Conservation (phyloP, 2,797 vertebrate species). For the Anguilla obscura region DNA sequence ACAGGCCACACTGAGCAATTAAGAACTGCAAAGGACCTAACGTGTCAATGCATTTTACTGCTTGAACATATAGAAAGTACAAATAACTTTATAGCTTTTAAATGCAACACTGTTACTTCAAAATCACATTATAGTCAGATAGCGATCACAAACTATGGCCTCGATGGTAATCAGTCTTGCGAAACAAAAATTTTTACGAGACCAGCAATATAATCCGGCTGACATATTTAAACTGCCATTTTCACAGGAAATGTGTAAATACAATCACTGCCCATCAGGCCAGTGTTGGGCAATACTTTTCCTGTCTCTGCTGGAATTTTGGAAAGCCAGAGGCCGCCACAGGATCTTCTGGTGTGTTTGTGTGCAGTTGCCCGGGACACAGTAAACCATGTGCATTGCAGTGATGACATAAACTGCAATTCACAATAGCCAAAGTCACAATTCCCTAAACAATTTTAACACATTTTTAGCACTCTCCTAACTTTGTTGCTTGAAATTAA, state of each 20-base stretch:
- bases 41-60: slow-evolving; percentile 38
- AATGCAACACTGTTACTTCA: not conserved
- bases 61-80: slow-evolving; percentile 8
- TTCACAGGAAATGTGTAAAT: not conserved
- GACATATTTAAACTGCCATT: not conserved
- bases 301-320: not conserved
- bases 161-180: not conserved
- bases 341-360: not conserved
- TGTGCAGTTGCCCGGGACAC: not conserved
- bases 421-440: not conserved
- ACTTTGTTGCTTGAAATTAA: not conserved
- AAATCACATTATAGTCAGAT: not conserved
- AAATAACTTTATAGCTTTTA: not conserved
- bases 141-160: not conserved
- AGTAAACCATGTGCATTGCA: not conserved
- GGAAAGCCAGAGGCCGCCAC: not conserved
- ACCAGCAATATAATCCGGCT: not conserved
- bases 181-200: not conserved
- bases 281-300: not conserved
- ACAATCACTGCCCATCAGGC: not conserved
- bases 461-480: not conserved
- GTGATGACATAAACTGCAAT: not conserved
- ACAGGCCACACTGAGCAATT: not conserved
- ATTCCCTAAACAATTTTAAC: not conserved
- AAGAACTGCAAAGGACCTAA: slow-evolving; percentile 9